A percentile compares a stretch with the other conserved stretches of the same genome.
phyloP scores from a whole-genome alignment of 2,888 invertebrate species.

The Drosophila kuntzei region DNA sequence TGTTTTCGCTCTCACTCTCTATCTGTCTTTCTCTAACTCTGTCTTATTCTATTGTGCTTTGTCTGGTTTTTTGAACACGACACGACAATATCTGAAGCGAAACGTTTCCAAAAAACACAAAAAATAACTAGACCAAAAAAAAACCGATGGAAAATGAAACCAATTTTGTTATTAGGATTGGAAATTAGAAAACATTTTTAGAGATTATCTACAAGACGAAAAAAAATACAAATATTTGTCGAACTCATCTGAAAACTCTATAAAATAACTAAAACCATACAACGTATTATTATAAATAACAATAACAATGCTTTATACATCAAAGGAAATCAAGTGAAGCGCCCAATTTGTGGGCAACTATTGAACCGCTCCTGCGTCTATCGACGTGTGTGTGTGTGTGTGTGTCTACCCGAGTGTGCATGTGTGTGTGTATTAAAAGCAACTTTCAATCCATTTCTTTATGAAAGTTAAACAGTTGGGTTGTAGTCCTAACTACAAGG shows the following conservation, averaged over 20 bases:
- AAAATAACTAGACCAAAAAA: conserved; percentile 25
- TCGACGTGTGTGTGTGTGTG: conserved; percentile 5
- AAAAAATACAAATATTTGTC: background rate
- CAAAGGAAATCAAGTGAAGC: background rate
- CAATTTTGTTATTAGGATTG: conserved; percentile 18
- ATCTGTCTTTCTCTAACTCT: conserved; percentile 8
- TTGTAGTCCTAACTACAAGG: background rate
- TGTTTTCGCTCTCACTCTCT: conserved; percentile 33
- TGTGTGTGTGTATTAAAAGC: background rate
- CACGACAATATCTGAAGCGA: conserved; percentile 46
- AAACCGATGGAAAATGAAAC: conserved; percentile 12
- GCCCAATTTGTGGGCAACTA: conserved; percentile 14
- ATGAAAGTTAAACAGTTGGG: background rate
- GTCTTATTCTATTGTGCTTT: conserved; percentile 3
- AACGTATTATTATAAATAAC: background rate
- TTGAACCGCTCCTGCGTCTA: conserved; percentile 30
- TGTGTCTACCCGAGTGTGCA: conserved; percentile 5
- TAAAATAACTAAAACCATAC: background rate
- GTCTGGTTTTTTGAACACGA: conserved; percentile 23
- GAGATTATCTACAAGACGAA: conserved; percentile 1
- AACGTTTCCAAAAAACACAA: conserved; percentile 16
- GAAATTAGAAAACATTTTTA: conserved; percentile 11
- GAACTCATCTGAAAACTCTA: conserved; percentile 7
- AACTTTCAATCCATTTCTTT: background rate
- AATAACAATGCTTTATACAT: background rate